Conservation (phyloP, 2,888 invertebrate genomes). For the Dasysyrphus tricinctus region DNA sequence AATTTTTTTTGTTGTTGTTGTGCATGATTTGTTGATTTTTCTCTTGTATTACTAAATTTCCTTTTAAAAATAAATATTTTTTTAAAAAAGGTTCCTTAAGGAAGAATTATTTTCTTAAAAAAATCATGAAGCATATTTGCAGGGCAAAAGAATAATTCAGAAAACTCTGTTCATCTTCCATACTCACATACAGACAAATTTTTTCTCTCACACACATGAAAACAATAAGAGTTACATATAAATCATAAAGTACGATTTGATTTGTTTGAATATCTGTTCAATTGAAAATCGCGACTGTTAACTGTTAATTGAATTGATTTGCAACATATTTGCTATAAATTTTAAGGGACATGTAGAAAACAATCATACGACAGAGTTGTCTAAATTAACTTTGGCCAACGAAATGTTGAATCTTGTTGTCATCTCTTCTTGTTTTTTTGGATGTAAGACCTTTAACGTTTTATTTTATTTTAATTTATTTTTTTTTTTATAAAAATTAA, state of each 20-base stretch:
- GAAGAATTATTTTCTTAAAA: conserved; percentile 14
- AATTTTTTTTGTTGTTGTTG: conserved; percentile 15
- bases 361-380: conserved; percentile 76
- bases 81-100: conserved; percentile 7
- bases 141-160: conserved; percentile 80
- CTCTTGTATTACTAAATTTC: background rate
- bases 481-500: conserved; percentile 16
- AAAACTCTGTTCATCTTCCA: conserved; percentile 80
- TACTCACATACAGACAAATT: conserved; percentile 61
- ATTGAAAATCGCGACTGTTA: conserved; percentile 44
- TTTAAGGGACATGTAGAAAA: conserved; percentile 61
- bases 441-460: conserved; percentile 36
- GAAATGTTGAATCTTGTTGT: conserved; percentile 55
- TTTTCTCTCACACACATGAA: conserved; percentile 61
- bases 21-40: conserved; percentile 30
- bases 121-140: conserved; percentile 12
- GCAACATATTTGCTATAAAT: conserved; percentile 57
- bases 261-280: conserved; percentile 35
- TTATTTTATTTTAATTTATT: background rate
- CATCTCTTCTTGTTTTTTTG: conserved; percentile 42
- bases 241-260: conserved; percentile 7
- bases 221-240: conserved; percentile 7
- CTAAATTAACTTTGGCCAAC: conserved; percentile 71
- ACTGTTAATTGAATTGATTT: conserved; percentile 31
- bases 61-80: background rate